Evolutionary conservation across 64 coral and sea anemone genomes (phyloP).

Genomic region (Actinia tenebrosa): DNA sequence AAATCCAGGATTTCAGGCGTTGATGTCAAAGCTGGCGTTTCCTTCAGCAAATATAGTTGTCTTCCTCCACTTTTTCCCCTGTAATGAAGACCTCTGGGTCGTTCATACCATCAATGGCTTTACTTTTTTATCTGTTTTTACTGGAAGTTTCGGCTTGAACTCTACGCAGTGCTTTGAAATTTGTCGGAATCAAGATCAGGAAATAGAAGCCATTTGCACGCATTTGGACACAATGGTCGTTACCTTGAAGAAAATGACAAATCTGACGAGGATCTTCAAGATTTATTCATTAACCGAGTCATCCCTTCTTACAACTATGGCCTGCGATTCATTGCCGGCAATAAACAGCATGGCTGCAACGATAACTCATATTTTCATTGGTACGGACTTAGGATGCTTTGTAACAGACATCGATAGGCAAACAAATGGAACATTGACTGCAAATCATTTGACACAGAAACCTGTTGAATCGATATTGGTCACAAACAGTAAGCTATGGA

Average conservation of each 20-base stretch:
- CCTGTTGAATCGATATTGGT: not conserved
- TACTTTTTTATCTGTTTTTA: not conserved
- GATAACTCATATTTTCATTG: not conserved
- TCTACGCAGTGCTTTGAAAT: not conserved
- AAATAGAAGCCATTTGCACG: not conserved
- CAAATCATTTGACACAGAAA: not conserved
- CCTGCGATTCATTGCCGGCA: not conserved
- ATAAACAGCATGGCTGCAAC: not conserved
- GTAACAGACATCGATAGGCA: not conserved
- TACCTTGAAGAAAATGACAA: not conserved
- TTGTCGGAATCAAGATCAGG: not conserved
- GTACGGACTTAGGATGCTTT: not conserved
- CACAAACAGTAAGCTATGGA: not conserved
- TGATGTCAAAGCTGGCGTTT: conserved; percentile 17
- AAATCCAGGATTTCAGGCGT: conserved; percentile 6
- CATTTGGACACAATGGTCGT: not conserved
- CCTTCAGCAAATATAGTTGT: not conserved
- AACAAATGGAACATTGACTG: not conserved
- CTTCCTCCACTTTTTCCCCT: not conserved
- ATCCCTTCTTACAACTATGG: not conserved
- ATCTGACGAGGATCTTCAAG: not conserved
- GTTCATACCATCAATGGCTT: not conserved
- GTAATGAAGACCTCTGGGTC: not conserved
- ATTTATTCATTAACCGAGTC: not conserved
- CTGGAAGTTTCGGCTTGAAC: not conserved